Base-by-base conservation (phyloP, 2,888 invertebrate species). In the Cynaeus angustus region DNA sequence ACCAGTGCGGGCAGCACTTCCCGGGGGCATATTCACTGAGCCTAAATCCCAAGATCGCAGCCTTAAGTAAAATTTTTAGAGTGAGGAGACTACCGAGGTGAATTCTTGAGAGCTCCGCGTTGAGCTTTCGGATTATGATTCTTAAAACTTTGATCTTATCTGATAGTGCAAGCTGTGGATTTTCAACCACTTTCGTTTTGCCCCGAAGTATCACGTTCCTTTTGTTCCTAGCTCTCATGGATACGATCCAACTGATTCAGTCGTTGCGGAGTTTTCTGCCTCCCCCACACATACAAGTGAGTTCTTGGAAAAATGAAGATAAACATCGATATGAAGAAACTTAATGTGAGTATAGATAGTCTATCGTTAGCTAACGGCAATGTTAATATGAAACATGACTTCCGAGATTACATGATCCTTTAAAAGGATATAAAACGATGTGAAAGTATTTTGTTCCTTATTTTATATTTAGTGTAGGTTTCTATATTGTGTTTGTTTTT, bases 261-360 rank as follows among this genome's bases (percentile, higher is more conserved):
- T 94, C 94, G 7, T 86, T 95, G 75, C 89, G 95, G 61, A 94
- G 94, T 83, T 94, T 94, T 81, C 85, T 95, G 82, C 95, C 95
- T 68, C 94, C 94, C 26, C 94, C 95, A 4, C 95, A 94, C 83
- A 95, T 95, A 81, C 94, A 94, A 80, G 94, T 95, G 64, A 94
- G 93, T 73, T 94, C 94, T 69, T 95, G 95, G 95, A 95, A 95
- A 85, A 95, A 94, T 82, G 94, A 95, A 84, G 93, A 94, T 82
- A 90, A 90, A 77, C 90, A 89, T 84, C 88, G 89, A 70, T 85
- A 83, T 70, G 85, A 85, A 59, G 85, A 85, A 72, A 82, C 83
- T 59, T 83, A 82, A 80, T 8, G 10, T 56, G 13, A 12, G 38
- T 56, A 46, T 28, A 76, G 66, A 56, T 14, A 41, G 14, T 61